Evolutionary conservation across 2,113 vertebrate species (phyloP).

Genomic region (Ifrita kowaldi): DNA sequence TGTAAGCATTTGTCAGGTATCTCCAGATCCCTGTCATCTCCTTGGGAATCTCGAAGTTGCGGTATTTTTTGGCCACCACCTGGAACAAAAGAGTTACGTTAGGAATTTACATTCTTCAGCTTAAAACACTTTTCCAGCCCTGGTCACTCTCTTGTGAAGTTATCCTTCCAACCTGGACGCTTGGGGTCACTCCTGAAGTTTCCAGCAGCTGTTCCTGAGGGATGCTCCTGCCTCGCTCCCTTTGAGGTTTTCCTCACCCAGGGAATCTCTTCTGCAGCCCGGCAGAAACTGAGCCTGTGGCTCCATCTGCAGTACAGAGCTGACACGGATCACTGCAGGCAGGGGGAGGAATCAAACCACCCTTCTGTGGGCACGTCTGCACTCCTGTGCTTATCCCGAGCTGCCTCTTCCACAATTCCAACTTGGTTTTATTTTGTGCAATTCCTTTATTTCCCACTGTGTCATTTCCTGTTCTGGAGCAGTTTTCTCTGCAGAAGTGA

Average conservation of each 20-base stretch:
- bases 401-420: not conserved
- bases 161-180: not conserved
- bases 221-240: not conserved
- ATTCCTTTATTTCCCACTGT: not conserved
- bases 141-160: not conserved
- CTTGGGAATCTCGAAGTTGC: slow-evolving; percentile 93
- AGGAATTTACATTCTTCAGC: not conserved
- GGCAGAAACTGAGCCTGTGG: slow-evolving; percentile 38
- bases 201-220: not conserved
- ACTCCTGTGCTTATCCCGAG: not conserved
- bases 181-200: not conserved
- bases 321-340: not conserved
- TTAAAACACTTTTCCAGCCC: not conserved
- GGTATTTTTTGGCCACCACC: slow-evolving; percentile 97
- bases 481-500: not conserved
- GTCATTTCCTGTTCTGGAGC: not conserved
- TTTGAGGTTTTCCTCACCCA: not conserved
- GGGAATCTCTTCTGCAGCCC: not conserved
- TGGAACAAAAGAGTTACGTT: slow-evolving; percentile 20
- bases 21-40: slow-evolving; percentile 92
- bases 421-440: not conserved
- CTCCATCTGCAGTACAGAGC: slow-evolving; percentile 59
- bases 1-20: slow-evolving; percentile 91
- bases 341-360: not conserved
- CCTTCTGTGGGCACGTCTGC: not conserved